phyloP scores from a whole-genome alignment of 2,797 vertebrate genomes.

The Ptychobarbus kaznakovi region DNA sequence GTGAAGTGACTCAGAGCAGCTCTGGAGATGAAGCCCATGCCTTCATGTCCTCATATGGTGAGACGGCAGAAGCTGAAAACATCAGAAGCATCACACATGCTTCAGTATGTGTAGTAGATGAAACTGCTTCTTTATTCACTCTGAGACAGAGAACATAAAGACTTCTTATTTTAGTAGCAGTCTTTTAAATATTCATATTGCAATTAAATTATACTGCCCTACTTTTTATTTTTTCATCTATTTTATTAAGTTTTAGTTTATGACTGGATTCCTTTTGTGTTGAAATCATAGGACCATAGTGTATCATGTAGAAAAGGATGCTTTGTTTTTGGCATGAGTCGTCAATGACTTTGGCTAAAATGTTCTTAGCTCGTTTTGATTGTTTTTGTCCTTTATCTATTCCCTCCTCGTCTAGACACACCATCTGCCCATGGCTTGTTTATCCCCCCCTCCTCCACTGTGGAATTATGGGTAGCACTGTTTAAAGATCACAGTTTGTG shows the following conservation, averaged over 20 bases:
- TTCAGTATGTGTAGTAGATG: neutral
- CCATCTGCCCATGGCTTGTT: constrained; percentile 36
- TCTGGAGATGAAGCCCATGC: neutral
- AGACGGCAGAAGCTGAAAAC: neutral
- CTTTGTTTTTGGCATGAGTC: neutral
- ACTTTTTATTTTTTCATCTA: neutral
- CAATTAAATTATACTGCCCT: neutral
- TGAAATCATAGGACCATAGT: neutral
- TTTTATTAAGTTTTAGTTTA: neutral
- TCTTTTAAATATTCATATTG: neutral
- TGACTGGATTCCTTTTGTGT: neutral
- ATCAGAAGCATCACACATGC: too few relatives aligned
- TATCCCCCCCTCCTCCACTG: constrained; percentile 12
- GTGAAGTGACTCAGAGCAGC: neutral
- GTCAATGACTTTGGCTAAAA: constrained; percentile 17
- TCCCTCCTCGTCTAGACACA: constrained; percentile 28
- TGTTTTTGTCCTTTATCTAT: constrained; percentile 2
- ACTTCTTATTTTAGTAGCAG: neutral
- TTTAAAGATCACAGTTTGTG: constrained; percentile 21
- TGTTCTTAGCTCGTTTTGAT: neutral
- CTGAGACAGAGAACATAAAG: neutral
- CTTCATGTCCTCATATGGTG: neutral
- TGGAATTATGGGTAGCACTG: constrained; percentile 6
- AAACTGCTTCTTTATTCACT: neutral
- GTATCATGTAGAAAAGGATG: neutral